phyloP scores from a whole-genome alignment of 2,113 vertebrate genomes.

The Archocentrus centrarchus region DNA sequence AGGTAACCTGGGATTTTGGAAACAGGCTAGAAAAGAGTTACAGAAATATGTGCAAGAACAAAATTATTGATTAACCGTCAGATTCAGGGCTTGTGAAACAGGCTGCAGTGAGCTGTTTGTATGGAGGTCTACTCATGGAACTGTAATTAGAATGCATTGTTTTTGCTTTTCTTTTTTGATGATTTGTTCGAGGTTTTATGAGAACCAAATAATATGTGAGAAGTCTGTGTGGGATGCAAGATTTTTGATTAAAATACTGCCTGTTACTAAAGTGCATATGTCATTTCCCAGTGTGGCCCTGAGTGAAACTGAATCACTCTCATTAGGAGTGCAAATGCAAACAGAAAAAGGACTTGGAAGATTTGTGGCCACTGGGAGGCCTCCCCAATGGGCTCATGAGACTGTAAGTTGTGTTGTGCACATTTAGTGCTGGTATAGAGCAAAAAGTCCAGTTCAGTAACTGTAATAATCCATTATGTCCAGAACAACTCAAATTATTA shows the following conservation, averaged over 20 bases:
- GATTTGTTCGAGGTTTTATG: not conserved
- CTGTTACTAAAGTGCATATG: not conserved
- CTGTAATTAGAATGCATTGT: not conserved
- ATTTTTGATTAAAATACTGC: not conserved
- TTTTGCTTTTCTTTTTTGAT: not conserved
- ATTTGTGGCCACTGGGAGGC: not conserved
- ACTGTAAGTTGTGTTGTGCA: not conserved
- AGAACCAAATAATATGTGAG: not conserved
- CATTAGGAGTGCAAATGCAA: not conserved
- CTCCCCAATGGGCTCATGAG: accelerated
- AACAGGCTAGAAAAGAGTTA: not conserved
- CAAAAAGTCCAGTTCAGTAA: not conserved
- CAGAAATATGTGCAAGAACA: not conserved
- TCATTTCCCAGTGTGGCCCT: too few species aligned
- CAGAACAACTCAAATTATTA: not conserved
- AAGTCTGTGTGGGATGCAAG: accelerated
- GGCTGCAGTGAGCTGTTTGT: not conserved
- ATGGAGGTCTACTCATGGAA: not conserved
- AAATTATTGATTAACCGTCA: not conserved
- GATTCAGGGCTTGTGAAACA: not conserved
- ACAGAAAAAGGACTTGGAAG: not conserved
- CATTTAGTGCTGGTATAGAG: not conserved
- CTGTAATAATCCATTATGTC: not conserved
- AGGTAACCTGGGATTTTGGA: not conserved
- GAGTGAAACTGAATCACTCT: not conserved